phyloP scores from a whole-genome alignment of 2,888 invertebrate genomes.

The Trissolcus brochymenae region DNA sequence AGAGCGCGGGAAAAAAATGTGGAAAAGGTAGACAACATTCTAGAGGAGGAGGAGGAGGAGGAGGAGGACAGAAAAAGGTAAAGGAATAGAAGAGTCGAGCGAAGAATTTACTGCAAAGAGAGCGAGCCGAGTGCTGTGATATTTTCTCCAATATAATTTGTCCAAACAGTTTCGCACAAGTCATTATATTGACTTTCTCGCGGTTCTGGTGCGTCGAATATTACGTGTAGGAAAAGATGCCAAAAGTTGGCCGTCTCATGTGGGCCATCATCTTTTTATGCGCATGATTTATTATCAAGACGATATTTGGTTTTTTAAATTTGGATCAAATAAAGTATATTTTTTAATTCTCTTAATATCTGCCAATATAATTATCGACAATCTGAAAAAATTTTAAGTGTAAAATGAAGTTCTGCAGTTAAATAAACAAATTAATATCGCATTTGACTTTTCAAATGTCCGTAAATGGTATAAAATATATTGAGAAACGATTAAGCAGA shows the following conservation, averaged over 20 bases:
- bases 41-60: no score
- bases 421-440: slow-evolving; percentile 37
- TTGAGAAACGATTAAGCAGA: slow-evolving; percentile 45
- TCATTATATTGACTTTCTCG: slow-evolving; percentile 46
- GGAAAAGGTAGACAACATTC: slow-evolving; percentile 25
- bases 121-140: slow-evolving; percentile 32
- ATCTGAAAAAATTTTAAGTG: slow-evolving; percentile 8
- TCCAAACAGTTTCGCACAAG: slow-evolving; percentile 44
- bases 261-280: slow-evolving; percentile 2
- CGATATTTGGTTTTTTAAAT: no score
- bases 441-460: slow-evolving; percentile 19
- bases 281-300: slow-evolving; percentile 9
- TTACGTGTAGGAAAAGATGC: slow-evolving; percentile 28
- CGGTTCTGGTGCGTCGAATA: slow-evolving; percentile 39
- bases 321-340: no score
- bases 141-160: slow-evolving; percentile 53
- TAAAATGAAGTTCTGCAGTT: slow-evolving; percentile 15
- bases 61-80: background rate
- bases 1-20: slow-evolving; percentile 22
- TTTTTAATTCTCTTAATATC: no score
- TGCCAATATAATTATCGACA: slow-evolving; percentile 31
- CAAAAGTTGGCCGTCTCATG: slow-evolving; percentile 18
- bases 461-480: slow-evolving; percentile 25
- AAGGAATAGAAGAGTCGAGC: slow-evolving; percentile 29
- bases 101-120: slow-evolving; percentile 49